Evolutionary conservation across 2,797 vertebrate genomes (phyloP).

Genomic region (Poecilia picta): DNA sequence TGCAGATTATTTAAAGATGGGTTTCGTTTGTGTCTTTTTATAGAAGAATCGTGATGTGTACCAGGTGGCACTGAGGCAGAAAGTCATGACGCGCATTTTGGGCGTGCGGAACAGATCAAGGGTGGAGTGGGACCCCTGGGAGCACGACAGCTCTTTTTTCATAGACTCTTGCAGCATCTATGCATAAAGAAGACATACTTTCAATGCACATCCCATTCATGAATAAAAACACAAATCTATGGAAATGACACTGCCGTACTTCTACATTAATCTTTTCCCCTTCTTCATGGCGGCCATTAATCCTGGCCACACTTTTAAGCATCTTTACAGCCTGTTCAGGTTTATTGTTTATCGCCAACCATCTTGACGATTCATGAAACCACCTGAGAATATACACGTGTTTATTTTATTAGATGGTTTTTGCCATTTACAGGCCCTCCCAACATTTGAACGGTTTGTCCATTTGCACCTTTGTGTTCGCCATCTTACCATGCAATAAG

Average conservation of each 20-base stretch:
- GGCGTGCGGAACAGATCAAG: constrained; percentile 85
- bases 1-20: not conserved
- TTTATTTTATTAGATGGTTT: not conserved
- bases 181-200: not conserved
- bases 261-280: constrained; percentile 77
- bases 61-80: constrained; percentile 85
- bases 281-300: constrained; percentile 78
- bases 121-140: constrained; percentile 66
- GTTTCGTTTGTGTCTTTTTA: not conserved
- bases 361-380: constrained; percentile 88
- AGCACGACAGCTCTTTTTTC: constrained; percentile 82
- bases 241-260: constrained; percentile 47
- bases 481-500: constrained; percentile 80
- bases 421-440: not conserved
- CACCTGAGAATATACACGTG: constrained; percentile 75
- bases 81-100: constrained; percentile 80
- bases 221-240: not conserved
- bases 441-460: not conserved
- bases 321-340: constrained; percentile 80
- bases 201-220: not conserved
- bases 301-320: constrained; percentile 79
- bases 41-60: constrained; percentile 52
- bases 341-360: constrained; percentile 83
- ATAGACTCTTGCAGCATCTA: constrained; percentile 84
- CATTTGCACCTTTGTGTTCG: not conserved